Conservation (phyloP, 2,888 invertebrate genomes). For the Luperina testacea region DNA sequence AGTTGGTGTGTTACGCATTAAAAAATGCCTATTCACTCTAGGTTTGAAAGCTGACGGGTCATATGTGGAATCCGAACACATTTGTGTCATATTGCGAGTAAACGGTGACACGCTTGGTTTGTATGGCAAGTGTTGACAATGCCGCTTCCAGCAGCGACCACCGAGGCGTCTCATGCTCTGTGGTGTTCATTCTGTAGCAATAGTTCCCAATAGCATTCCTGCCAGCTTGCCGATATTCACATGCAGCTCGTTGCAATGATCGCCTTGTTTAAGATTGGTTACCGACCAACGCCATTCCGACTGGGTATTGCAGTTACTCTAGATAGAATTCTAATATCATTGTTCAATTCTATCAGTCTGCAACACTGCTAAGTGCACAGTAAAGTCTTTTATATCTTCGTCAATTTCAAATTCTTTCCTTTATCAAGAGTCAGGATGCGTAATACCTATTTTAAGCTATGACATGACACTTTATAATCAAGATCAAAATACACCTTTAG, state of each 20-base stretch:
- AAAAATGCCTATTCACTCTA: too few species aligned
- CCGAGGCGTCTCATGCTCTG: background rate
- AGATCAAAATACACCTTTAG: background rate
- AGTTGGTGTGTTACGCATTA: too few species aligned
- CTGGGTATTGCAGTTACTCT: background rate
- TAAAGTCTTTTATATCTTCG: background rate
- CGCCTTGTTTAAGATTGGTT: constrained; percentile 31
- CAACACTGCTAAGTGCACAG: background rate
- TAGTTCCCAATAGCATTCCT: constrained; percentile 46
- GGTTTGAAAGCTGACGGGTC: too few species aligned
- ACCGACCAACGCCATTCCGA: constrained; percentile 6
- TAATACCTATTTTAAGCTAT: background rate
- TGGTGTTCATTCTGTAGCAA: constrained; percentile 9
- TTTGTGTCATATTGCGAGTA: too few species aligned
- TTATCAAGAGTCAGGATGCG: background rate
- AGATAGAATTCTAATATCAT: constrained; percentile 21
- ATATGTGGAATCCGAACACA: too few species aligned
- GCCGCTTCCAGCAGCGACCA: background rate
- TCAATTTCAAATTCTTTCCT: background rate
- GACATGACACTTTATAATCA: background rate
- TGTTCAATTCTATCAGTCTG: constrained; percentile 1
- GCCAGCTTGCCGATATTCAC: constrained; percentile 2
- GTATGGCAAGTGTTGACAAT: background rate
- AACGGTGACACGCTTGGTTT: too few species aligned
- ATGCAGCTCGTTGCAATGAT: constrained; percentile 35